Percentiles rank a stretch among this genome's conserved stretches.
phyloP scores from a whole-genome alignment of 2,888 invertebrate genomes.

The Amaurobius ferox region DNA sequence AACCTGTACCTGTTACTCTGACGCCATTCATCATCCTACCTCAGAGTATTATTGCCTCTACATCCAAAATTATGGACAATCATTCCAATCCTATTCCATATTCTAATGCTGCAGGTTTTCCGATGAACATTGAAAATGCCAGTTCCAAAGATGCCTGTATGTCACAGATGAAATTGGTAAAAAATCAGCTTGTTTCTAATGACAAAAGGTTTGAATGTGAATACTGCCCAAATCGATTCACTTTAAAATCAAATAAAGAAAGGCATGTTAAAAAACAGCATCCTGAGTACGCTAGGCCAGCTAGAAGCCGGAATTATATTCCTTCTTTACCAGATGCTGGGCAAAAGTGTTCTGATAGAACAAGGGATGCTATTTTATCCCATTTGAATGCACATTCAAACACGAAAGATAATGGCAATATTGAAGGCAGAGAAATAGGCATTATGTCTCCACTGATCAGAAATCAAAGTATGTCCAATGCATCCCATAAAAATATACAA shows the following conservation, averaged over 20 bases:
- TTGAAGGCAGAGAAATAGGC: neutral
- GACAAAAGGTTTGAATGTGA: slow-evolving; percentile 86
- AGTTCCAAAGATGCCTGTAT: neutral
- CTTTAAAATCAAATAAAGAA: slow-evolving; percentile 92
- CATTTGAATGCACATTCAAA: neutral
- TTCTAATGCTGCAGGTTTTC: neutral
- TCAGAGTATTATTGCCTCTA: neutral
- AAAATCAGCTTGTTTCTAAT: neutral
- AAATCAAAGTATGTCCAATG: neutral
- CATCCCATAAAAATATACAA: neutral
- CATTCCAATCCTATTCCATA: neutral
- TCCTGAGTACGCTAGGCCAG: slow-evolving; percentile 82
- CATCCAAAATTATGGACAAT: no score
- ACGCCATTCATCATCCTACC: no score
- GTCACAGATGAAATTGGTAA: no score
- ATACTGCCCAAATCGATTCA: slow-evolving; percentile 92
- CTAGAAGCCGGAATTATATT: slow-evolving; percentile 32
- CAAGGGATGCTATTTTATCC: slow-evolving; percentile 35
- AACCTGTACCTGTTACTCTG: no score
- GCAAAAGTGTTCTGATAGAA: slow-evolving; percentile 34
- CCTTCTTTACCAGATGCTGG: neutral
- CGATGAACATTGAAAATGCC: neutral
- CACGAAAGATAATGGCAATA: neutral
- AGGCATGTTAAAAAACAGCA: slow-evolving; percentile 95
- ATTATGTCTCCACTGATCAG: neutral